A percentile compares a stretch with the other conserved stretches of the same genome.
Evolutionary conservation across 1,140 invertebrate genomes (phyloP).

Genomic region (Muscidifurax raptorellus): DNA sequence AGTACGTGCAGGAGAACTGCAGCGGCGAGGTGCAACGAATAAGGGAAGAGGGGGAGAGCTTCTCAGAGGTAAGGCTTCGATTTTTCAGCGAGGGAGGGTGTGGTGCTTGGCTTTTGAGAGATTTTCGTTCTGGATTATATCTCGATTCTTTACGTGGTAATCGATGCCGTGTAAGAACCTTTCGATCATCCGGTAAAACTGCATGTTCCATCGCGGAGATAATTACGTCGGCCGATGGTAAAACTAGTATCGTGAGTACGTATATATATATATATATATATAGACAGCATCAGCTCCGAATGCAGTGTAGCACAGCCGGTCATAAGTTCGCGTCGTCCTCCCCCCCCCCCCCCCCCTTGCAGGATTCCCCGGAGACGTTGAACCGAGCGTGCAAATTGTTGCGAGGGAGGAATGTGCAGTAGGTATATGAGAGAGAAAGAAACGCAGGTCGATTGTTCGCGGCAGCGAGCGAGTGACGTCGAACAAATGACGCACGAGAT

Average conservation of each 20-base stretch:
- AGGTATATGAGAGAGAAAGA: background rate
- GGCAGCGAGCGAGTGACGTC: slow-evolving; percentile 62
- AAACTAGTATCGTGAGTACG: slow-evolving; percentile 62
- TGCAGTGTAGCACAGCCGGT: slow-evolving; percentile 57
- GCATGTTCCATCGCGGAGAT: slow-evolving; percentile 55
- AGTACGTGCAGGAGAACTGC: background rate
- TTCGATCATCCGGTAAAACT: too few relatives aligned
- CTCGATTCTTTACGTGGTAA: too few relatives aligned
- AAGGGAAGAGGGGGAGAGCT: background rate
- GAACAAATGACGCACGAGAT: slow-evolving; percentile 63
- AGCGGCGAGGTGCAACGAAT: background rate
- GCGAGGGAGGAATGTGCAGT: slow-evolving; percentile 47
- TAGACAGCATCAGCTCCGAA: background rate
- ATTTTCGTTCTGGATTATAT: too few relatives aligned
- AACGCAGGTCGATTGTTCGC: slow-evolving; percentile 68
- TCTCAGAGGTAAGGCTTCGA: background rate
- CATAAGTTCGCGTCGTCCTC: slow-evolving; percentile 63
- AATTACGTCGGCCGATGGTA: slow-evolving; percentile 69
- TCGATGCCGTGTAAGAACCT: too few relatives aligned
- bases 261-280: too few relatives aligned
- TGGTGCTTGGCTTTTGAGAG: background rate
- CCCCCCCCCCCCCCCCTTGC: background rate
- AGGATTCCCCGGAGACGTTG: slow-evolving; percentile 61
- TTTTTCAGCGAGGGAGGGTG: slow-evolving; percentile 37
- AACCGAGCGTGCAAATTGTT: slow-evolving; percentile 67